Evolutionary conservation across 2,888 invertebrate genomes (phyloP), one percentile per base, ranked within the genome.

Genomic region (Cephus pygmeus): DNA sequence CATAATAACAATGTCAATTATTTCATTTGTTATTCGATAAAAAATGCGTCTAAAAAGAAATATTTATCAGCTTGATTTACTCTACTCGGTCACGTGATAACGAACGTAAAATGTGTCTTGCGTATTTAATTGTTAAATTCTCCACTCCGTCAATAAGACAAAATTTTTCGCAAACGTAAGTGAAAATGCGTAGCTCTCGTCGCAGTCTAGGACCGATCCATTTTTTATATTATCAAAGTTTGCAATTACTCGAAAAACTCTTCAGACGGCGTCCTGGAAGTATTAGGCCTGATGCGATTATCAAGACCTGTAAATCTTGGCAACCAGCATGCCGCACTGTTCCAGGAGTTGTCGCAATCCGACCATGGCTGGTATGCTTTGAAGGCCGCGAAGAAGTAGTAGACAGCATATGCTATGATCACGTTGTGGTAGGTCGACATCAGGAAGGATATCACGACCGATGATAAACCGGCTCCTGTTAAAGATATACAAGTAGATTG

Each of bases 371-470:
- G 95, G 84, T 96, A 95, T 73, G 96, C 94, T 90, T 96, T 96
- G 90, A 98, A 97, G 36, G 98, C 96, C 80, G 97, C 96, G 92
- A 97, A 97, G 92, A 98, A 96, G 92, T 98, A 98, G 92, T 97
- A 98, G 87, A 98, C 96, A 77, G 97, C 96, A 94, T 98, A 98
- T 81, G 97, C 97, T 92, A 98, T 98, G 91, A 98, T 97, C 85
- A 98, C 97, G 92, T 97, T 98, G 92, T 98, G 98, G 92, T 98
- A 98, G 76, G 98, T 97, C 85, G 98, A 97, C 95, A 98, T 96
- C 90, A 98, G 93, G 92, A 98, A 98, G 84, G 98, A 98, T 91
- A 98, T 97, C 91, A 98, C 95, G 83, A 98, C 98, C 91, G 97
- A 98, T 80, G 98, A 97, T 86, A 98, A 93, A 79, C 98, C 98